Evolutionary conservation across 2,888 invertebrate genomes (phyloP), one percentile per base, ranked within the genome.

Genomic region (Girardia tigrina): DNA sequence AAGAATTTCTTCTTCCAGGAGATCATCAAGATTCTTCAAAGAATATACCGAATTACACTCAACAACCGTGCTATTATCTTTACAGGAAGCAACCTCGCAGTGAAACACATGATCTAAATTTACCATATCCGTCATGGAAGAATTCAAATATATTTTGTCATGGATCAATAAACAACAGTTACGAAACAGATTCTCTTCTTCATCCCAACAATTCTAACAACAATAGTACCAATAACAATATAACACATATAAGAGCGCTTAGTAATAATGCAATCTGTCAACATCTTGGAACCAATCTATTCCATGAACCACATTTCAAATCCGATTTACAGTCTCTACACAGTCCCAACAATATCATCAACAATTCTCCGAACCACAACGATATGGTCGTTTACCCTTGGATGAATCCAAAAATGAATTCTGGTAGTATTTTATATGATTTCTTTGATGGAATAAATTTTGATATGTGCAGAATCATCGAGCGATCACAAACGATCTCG

Each of bases 401-500:
- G 75, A 75, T 75, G 75, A 75, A 75, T 73, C 75, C 75, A 26
- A 75, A 75, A 29, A 72, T 29, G 26, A 71, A 74, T 42, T 56
- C 56, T 20, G 56, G 56, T 56, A 23, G 4, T 12, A 20, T 56
- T 8, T 56, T 56, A 4, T 6, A n/a, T 56, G 56, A 16, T 8
- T 56, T 56, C 4, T 12, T 56, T 56, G 23, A 12, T 2, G 56
- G n/a, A n/a, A n/a, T n/a, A n/a, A n/a, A n/a, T n/a, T 56, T 56
- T n/a, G n/a, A n/a, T n/a, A n/a, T 56, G 4, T 56, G 2, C n/a
- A 56, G 56, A 56, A 56, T 56, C 56, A 16, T 56, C 56, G 23
- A 56, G 56, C n/a, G 75, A 75, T 29, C 71, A 71, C 14, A 75
- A 75, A 27, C 73, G 75, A 28, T 74, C 75, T 12, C 75, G 75